Base-by-base conservation (phyloP, 2,113 vertebrate species). In the Nerophis lumbriciformis region DNA sequence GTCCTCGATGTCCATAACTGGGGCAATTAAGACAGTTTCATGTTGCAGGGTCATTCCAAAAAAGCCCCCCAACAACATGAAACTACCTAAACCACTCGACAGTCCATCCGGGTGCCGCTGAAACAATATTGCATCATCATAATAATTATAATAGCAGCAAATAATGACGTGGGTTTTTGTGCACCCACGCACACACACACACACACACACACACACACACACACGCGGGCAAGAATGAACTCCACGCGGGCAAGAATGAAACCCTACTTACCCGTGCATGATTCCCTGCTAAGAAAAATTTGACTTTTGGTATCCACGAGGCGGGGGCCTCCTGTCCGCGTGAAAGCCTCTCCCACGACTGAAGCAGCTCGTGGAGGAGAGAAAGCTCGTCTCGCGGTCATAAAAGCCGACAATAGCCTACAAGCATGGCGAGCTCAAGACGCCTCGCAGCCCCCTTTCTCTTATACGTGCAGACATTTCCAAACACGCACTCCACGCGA, bases 341-440 rank as follows among this genome's bases (percentile, higher is more conserved):
- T 88, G 78, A 88, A 88, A 88, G 90, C 89, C 90, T 92, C 88
- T 90, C 89, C 85, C 90, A 90, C 90, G 90, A 95, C 92, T 94
- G 92, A 96, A 93, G 92, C 90, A 83, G 90, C 89, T 91, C 88
- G 90, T 91, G 88, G 92, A 92, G 91, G 90, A 93, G 93, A 93
- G 94, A 93, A 94, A 92, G 86, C 92, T 94, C 94, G 93, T 94
- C 95, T 92, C 94, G 89, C 92, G 94, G 95, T 94, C 94, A 97
- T 98, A 98, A 98, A 98, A 97, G 91, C 92, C 91, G 92, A 98
- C 94, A 98, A 98, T 97, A 94, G 95, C 93, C 91, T 93, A 93
- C 51, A n/a, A 92, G 91, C 92, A 92, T 91, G 1, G 92, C 85
- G 4, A 92, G 92, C 92, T 91, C 28, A 14, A 90, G 88, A 90